Conservation (phyloP, 2,888 invertebrate genomes). For the Epinotia nisella region DNA sequence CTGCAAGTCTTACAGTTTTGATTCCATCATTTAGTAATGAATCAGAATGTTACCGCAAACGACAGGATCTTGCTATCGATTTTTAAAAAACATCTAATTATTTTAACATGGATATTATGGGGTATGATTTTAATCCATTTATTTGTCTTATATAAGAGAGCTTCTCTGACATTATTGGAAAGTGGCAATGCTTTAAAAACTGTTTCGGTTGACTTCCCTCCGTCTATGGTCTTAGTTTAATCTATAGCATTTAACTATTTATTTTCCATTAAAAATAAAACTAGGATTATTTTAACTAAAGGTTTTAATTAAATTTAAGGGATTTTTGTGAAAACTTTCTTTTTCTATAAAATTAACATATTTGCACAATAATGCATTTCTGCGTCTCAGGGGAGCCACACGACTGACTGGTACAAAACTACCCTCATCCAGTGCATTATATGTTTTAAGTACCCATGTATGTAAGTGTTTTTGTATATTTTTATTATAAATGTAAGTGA, state of each 20-base stretch:
- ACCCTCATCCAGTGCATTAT: conserved; percentile 79
- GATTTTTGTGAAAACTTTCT: conserved; percentile 64
- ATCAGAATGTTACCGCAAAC: conserved; percentile 10
- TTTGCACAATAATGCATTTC: conserved; percentile 69
- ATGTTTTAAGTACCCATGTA: conserved; percentile 70
- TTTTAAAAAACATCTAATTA: conserved; percentile 4
- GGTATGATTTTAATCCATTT: conserved; percentile 23
- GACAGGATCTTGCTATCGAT: conserved; percentile 19
- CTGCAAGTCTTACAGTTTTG: neutral
- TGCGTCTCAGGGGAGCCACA: conserved; percentile 61
- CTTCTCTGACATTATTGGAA: conserved; percentile 42
- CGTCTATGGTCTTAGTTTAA: conserved; percentile 64
- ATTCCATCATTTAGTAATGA: neutral
- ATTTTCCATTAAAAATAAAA: conserved; percentile 64
- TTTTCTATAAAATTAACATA: conserved; percentile 61
- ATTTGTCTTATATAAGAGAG: neutral
- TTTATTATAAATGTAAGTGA: conserved; percentile 66
- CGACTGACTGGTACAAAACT: conserved; percentile 80
- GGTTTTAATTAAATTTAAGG: conserved; percentile 58
- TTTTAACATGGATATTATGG: conserved; percentile 9
- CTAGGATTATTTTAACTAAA: conserved; percentile 53
- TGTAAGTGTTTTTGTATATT: conserved; percentile 76
- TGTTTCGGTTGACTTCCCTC: conserved; percentile 69
- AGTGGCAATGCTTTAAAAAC: conserved; percentile 57
- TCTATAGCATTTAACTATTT: conserved; percentile 64